These are phyloP conservation scores for Drymodes brunneopygia DNA, from an alignment of 2,113 vertebrate genomes.

Conservation along the genomic window DNA sequence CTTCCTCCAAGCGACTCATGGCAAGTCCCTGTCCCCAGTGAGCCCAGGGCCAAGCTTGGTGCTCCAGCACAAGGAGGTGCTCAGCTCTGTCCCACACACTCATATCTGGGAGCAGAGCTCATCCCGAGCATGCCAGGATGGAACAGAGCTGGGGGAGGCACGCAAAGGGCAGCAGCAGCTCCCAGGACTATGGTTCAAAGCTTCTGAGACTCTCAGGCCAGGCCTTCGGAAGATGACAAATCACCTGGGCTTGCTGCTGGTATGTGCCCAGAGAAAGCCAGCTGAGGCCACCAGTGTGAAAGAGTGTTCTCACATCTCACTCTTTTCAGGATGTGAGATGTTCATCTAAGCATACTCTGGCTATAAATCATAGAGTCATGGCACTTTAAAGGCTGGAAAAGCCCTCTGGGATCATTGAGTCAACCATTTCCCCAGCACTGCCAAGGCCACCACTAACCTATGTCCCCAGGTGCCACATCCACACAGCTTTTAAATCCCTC, in stretches of 20 bases:
- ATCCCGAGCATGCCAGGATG: fast-evolving
- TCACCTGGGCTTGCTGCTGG: background rate
- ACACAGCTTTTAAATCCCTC: background rate
- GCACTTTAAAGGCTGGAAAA: background rate
- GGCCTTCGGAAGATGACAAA: background rate
- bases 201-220: background rate
- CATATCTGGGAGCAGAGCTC: background rate
- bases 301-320: too few species aligned
- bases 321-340: background rate
- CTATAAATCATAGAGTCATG: background rate
- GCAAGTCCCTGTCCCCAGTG: background rate
- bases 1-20: background rate
- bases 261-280: fast-evolving
- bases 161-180: background rate
- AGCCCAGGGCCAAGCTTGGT: fast-evolving
- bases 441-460: background rate
- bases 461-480: background rate
- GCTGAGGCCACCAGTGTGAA: background rate
- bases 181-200: background rate
- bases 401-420: background rate
- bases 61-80: background rate
- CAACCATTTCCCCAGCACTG: background rate
- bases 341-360: background rate
- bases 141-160: background rate
- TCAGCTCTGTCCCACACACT: fast-evolving